Percentiles rank a stretch among this genome's conserved stretches.
Conservation (phyloP, 2,888 invertebrate species). For the Aleiodes testaceus region DNA sequence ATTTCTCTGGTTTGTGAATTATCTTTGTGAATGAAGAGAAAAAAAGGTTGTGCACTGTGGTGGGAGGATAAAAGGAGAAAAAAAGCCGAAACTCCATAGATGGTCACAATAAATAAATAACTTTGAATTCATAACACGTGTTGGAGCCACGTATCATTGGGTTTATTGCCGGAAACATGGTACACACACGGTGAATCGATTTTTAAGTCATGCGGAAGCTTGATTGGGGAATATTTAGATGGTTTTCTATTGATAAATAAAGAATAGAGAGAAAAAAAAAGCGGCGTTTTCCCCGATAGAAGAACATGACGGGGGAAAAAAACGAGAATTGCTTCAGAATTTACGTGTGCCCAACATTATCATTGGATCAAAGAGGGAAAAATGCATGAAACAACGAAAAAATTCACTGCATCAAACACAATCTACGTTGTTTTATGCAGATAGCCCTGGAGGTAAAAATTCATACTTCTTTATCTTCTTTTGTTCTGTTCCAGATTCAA, state of each 20-base stretch:
- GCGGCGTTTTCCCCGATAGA: too few species aligned
- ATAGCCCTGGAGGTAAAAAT: background rate
- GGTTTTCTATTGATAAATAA: background rate
- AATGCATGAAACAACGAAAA: background rate
- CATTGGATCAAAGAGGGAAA: too few species aligned
- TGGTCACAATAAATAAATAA: too few species aligned
- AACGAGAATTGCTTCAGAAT: too few species aligned
- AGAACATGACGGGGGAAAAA: too few species aligned
- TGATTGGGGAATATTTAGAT: conserved; percentile 22
- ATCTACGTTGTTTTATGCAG: background rate
- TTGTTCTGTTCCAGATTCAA: conserved; percentile 16
- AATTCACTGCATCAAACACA: background rate
- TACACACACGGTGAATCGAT: conserved; percentile 27
- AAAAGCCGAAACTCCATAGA: too few species aligned
- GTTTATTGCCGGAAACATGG: conserved; percentile 19
- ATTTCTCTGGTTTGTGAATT: too few species aligned
- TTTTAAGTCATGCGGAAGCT: conserved; percentile 29
- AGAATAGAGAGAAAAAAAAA: background rate
- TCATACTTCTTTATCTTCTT: background rate
- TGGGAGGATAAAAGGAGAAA: too few species aligned
- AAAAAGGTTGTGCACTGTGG: too few species aligned
- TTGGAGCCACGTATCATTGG: background rate
- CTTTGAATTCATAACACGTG: conserved; percentile 28
- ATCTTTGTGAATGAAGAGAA: too few species aligned
- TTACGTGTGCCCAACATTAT: too few species aligned